Percentiles rank a stretch among this genome's conserved stretches.
Conservation (phyloP, 1,140 invertebrate genomes). For the Drosophila nikananu region DNA sequence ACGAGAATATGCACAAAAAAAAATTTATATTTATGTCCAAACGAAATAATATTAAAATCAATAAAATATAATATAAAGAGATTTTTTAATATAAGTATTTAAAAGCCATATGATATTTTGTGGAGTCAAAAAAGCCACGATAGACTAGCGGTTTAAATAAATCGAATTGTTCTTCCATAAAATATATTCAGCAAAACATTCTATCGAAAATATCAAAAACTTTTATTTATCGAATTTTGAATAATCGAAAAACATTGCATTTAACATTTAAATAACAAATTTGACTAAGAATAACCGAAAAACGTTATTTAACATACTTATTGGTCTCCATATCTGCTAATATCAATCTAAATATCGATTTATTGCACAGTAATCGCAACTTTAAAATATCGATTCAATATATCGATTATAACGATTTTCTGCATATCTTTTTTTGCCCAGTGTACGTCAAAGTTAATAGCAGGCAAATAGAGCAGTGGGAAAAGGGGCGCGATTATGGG, state of each 20-base stretch:
- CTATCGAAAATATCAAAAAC: not conserved
- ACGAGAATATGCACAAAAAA: conserved; percentile 1
- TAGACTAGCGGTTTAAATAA: too few relatives aligned
- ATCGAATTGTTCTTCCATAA: not conserved
- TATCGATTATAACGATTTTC: not conserved
- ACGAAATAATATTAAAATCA: not conserved
- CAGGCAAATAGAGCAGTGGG: conserved; percentile 11
- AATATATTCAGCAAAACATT: not conserved
- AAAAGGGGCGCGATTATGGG: conserved; percentile 26
- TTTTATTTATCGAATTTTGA: not conserved
- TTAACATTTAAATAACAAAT: not conserved
- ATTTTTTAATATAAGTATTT: too few relatives aligned
- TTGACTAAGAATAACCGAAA: not conserved
- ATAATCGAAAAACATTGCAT: not conserved
- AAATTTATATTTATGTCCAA: not conserved
- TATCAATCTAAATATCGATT: not conserved
- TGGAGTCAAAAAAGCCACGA: too few relatives aligned
- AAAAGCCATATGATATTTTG: too few relatives aligned
- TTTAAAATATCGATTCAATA: not conserved
- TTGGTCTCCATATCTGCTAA: not conserved
- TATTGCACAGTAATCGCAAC: not conserved
- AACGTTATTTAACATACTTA: not conserved
- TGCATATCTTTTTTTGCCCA: not conserved
- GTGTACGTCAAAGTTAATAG: conserved; percentile 5
- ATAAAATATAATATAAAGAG: not conserved